Conservation (phyloP, 2,888 invertebrate genomes). For the Scaptomyza polygonia region DNA sequence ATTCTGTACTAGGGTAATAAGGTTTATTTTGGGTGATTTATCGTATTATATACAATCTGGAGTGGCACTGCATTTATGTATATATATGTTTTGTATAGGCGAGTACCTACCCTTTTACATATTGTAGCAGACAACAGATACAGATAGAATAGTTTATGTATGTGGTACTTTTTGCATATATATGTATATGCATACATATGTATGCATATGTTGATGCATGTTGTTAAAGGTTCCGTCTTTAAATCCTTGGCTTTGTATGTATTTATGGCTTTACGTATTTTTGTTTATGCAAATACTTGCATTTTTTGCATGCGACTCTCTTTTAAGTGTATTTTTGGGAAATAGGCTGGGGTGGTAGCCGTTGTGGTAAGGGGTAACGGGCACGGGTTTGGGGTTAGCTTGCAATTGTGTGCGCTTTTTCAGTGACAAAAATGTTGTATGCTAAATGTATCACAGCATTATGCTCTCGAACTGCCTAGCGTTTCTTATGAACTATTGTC, state of each 20-base stretch:
- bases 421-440: constrained; percentile 57
- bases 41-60: constrained; percentile 43
- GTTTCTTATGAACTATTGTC: constrained; percentile 74
- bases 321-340: constrained; percentile 17
- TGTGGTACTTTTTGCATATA: constrained; percentile 11
- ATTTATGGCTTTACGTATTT: constrained; percentile 36
- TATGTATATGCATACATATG: constrained; percentile 5
- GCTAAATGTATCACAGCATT: constrained; percentile 82
- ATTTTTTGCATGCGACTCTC: constrained; percentile 36
- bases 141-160: constrained; percentile 3
- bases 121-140: constrained; percentile 38
- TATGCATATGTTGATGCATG: background rate
- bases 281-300: constrained; percentile 18
- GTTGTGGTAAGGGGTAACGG: background rate
- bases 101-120: constrained; percentile 43
- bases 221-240: constrained; percentile 40
- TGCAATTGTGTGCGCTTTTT: constrained; percentile 46
- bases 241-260: constrained; percentile 20
- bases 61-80: constrained; percentile 27
- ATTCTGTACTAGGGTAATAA: constrained; percentile 40
- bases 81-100: constrained; percentile 26
- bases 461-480: constrained; percentile 78
- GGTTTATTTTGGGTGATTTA: constrained; percentile 16
- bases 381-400: background rate
- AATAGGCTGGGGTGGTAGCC: background rate